Conservation (phyloP, 2,113 vertebrate species). For the Thryonomys swinderianus region DNA sequence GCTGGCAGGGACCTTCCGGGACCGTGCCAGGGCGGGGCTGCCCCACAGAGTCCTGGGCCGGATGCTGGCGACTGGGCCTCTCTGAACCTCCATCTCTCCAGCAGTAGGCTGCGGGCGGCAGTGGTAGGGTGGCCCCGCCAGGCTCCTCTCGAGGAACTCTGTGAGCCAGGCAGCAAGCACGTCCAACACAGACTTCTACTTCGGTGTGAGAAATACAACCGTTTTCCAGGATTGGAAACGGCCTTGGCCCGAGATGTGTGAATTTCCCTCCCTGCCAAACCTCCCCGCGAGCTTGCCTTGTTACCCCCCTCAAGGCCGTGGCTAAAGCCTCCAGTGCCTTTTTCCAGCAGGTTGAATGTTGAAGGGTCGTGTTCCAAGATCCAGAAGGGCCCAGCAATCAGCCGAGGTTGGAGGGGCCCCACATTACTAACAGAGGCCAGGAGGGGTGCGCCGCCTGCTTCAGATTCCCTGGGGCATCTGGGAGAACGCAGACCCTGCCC, state of each 20-base stretch:
- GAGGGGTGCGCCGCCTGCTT: not conserved
- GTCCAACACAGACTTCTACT: not conserved
- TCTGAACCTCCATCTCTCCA: not conserved
- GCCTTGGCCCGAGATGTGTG: not conserved
- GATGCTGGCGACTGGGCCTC: not conserved
- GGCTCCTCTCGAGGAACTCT: accelerated
- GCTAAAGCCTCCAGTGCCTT: not conserved
- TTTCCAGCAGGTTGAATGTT: not conserved
- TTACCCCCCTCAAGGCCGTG: not conserved
- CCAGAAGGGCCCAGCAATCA: not conserved
- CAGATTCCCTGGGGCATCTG: no score
- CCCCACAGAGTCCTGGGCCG: not conserved
- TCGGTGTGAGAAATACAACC: not conserved
- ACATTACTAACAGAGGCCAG: not conserved
- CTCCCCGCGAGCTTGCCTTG: not conserved
- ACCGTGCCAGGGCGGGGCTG: no score
- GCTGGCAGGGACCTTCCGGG: not conserved
- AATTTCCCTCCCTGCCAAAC: not conserved
- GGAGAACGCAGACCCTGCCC: accelerated
- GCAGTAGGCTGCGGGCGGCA: no score
- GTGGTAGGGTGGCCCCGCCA: not conserved
- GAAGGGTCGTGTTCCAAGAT: not conserved
- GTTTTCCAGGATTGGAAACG: not conserved
- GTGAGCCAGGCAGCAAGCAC: not conserved
- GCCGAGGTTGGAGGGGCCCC: not conserved